phyloP scores from a whole-genome alignment of 2,888 invertebrate species.

The Drosophila seclusa region DNA sequence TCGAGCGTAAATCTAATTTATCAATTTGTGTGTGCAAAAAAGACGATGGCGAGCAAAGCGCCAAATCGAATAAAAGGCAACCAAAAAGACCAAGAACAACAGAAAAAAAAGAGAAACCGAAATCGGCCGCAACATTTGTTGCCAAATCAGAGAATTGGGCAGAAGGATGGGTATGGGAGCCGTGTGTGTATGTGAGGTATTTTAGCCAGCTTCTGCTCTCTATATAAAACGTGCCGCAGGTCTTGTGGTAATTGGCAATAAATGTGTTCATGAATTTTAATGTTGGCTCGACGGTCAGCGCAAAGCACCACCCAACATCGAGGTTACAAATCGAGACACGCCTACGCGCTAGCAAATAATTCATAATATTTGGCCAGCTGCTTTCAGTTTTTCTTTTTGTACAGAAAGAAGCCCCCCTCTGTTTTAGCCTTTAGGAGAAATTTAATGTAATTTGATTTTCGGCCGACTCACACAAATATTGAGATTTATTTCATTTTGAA shows the following conservation, averaged over 20 bases:
- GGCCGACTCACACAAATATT: slow-evolving; percentile 58
- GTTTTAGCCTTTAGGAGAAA: slow-evolving; percentile 52
- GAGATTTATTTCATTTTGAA: slow-evolving; percentile 79
- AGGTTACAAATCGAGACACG: slow-evolving; percentile 43
- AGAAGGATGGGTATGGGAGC: slow-evolving; percentile 8
- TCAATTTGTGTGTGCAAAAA: slow-evolving; percentile 72
- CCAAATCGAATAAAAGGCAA: slow-evolving; percentile 59
- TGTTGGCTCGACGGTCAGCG: slow-evolving; percentile 68
- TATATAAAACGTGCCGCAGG: slow-evolving; percentile 69
- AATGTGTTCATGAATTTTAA: slow-evolving; percentile 83
- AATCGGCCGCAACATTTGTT: slow-evolving; percentile 57
- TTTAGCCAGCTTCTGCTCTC: slow-evolving; percentile 36
- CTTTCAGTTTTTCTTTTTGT: slow-evolving; percentile 40
- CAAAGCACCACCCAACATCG: slow-evolving; percentile 1
- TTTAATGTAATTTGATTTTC: slow-evolving; percentile 78
- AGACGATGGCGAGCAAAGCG: slow-evolving; percentile 42
- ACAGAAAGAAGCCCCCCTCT: background rate
- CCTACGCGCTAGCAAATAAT: slow-evolving; percentile 49
- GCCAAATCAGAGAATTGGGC: slow-evolving; percentile 53
- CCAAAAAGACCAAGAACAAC: slow-evolving; percentile 40
- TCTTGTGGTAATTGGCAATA: slow-evolving; percentile 81
- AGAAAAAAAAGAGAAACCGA: slow-evolving; percentile 7
- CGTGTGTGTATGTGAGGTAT: slow-evolving; percentile 14
- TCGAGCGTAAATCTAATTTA: slow-evolving; percentile 81
- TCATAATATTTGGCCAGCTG: slow-evolving; percentile 78